Evolutionary conservation across 2,113 vertebrate species (phyloP).

Genomic region (Glaucidium brasilianum): DNA sequence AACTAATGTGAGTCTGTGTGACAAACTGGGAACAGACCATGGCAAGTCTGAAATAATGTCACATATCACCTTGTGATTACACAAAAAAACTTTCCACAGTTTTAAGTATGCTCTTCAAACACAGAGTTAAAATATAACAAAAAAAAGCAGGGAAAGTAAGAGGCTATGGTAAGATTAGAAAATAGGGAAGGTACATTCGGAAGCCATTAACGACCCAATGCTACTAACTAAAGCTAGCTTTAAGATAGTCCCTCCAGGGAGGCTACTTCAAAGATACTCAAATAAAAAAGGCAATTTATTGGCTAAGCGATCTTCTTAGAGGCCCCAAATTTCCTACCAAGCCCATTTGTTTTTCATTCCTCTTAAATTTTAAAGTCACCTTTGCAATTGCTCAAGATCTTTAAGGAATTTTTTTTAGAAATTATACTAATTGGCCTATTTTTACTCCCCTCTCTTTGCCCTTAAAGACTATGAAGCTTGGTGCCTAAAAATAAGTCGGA

Average conservation of each 20-base stretch:
- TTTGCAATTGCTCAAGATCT: conserved; percentile 51
- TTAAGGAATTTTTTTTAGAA: conserved; percentile 58
- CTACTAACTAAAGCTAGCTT: conserved; percentile 21
- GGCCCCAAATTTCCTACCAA: conserved; percentile 38
- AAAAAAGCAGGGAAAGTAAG: background rate
- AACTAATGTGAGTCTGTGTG: background rate
- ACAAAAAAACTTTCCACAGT: background rate
- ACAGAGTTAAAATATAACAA: background rate
- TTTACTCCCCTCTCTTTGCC: conserved; percentile 58
- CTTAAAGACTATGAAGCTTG: conserved; percentile 37
- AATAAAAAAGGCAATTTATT: conserved; percentile 54
- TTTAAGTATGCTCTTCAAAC: background rate
- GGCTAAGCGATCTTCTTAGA: conserved; percentile 33
- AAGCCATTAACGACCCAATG: conserved; percentile 42
- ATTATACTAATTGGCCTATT: conserved; percentile 67
- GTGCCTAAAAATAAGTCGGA: conserved; percentile 62
- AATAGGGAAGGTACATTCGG: conserved; percentile 35
- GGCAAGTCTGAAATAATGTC: background rate
- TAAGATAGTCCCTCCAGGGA: conserved; percentile 29
- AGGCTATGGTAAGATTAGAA: background rate
- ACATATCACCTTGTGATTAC: background rate
- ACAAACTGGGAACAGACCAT: background rate
- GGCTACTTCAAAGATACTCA: conserved; percentile 52
- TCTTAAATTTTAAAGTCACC: conserved; percentile 63
- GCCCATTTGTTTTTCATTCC: conserved; percentile 57